Evolutionary conservation across 2,888 invertebrate species (phyloP), one percentile per base, ranked within the genome.

Genomic region (Allolobophora icterica): DNA sequence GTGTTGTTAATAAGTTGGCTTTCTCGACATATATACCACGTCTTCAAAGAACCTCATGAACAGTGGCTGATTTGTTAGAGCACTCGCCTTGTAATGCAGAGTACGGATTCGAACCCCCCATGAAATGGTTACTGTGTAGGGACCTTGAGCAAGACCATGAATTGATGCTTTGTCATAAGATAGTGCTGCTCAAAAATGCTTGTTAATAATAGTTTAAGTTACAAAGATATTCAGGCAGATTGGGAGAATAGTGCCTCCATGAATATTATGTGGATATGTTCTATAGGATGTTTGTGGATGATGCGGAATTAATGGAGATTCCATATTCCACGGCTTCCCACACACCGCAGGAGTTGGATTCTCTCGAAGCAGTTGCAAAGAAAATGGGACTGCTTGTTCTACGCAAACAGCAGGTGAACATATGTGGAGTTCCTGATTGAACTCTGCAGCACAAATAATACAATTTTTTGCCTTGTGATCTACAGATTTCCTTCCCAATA

Each of bases 281-380:
- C 11, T 87, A 15, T 17, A 87, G 87, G 24, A 87, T 87, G 87
- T 87, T 87, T 34, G 34, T 87, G 87, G 38, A 87, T 87, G 87
- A 87, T 87, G 34, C 11, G 35, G 87, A 87, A 87, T 87, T 87
- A 35, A 87, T 87, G 87, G 87, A 87, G 38, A 87, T 87, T 34
- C 87, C 87, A 87, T 87, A 35, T 87, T 87, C 87, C 24, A 87
- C 87, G 34, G 35, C 87, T 34, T 87, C 87, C 34, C 38, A 35
- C 87, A 87, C 87, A 17, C 87, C 38, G 24, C 33, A 87, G 87
- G 87, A 87, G 87, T 35, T 87, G 38, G 87, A 87, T 87, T 87
- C 87, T 87, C 87, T 87, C 38, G 87, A 87, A 24, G 87, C 35
- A 87, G 38, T 87, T 38, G 87, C 87, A 35, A 87, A 87, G 38